These are phyloP conservation scores for Megaustenia siamemsis DNA, from an alignment of 2,888 invertebrate genomes.

Conservation along the genomic window DNA sequence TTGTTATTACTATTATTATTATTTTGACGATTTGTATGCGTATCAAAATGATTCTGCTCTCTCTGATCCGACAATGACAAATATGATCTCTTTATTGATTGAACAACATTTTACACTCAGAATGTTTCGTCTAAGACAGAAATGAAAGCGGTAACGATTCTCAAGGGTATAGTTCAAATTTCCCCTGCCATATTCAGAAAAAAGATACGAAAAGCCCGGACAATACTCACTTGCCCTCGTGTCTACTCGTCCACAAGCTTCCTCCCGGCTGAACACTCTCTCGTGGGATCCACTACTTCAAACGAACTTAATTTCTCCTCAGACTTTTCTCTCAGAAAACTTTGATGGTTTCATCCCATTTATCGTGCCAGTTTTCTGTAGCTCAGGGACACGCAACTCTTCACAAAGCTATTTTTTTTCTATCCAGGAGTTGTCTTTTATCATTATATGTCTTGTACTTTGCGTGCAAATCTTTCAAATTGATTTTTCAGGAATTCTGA, in stretches of 20 bases:
- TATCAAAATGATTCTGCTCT: not conserved
- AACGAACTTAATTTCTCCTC: not conserved
- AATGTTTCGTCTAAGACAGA: not conserved
- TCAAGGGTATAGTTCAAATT: not conserved
- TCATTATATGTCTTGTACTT: too few relatives aligned
- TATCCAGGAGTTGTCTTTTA: too few relatives aligned
- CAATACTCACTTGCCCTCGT: not conserved
- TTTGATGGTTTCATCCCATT: not conserved
- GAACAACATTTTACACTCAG: not conserved
- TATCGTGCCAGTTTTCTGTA: not conserved
- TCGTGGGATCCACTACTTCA: not conserved
- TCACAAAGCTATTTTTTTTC: not conserved
- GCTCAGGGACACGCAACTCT: not conserved
- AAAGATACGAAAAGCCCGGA: not conserved
- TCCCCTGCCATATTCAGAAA: not conserved
- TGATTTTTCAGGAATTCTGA: not conserved
- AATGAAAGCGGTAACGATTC: not conserved
- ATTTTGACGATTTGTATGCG: not conserved
- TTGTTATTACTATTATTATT: too few relatives aligned
- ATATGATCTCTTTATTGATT: not conserved
- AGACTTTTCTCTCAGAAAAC: not conserved
- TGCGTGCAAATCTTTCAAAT: not conserved
- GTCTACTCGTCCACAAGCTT: not conserved
- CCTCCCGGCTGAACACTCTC: not conserved
- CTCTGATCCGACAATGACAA: not conserved